Evolutionary conservation across 2,888 invertebrate species (phyloP).

Genomic region (Zygothrica quintamaculata): DNA sequence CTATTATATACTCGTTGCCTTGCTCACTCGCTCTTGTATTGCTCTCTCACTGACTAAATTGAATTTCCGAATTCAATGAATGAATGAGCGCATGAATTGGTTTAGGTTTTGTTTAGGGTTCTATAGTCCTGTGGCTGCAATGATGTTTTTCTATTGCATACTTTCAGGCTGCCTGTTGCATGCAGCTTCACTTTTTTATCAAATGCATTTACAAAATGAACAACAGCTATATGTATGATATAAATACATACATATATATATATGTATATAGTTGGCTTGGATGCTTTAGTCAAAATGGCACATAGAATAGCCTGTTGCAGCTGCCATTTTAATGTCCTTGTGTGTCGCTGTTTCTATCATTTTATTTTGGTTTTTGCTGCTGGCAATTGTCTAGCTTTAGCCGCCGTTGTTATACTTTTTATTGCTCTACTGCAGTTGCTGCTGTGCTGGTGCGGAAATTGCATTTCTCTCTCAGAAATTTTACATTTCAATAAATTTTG

Average conservation of each 20-base stretch:
- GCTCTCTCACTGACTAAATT: conserved; percentile 67
- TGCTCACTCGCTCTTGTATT: conserved; percentile 36
- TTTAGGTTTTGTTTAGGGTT: conserved; percentile 78
- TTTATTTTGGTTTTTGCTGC: conserved; percentile 41
- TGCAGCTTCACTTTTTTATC: conserved; percentile 56
- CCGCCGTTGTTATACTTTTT: conserved; percentile 38
- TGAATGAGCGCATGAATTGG: conserved; percentile 72
- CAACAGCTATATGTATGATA: conserved; percentile 4
- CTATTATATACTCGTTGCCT: too few species aligned
- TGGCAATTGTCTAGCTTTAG: conserved; percentile 14
- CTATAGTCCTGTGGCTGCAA: conserved; percentile 42
- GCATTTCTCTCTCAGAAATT: conserved; percentile 75
- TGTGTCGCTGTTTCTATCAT: conserved; percentile 29
- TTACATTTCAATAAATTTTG: conserved; percentile 75
- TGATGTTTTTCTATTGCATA: conserved; percentile 57
- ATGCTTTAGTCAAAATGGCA: too few species aligned
- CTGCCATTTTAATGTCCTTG: conserved; percentile 56
- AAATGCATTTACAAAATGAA: neutral
- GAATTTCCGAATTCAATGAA: conserved; percentile 84
- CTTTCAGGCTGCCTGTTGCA: conserved; percentile 77
- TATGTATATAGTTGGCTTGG: too few species aligned
- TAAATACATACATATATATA: conserved; percentile 12
- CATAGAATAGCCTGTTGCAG: conserved; percentile 55
- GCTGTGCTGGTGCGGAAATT: conserved; percentile 68
- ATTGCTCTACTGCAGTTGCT: conserved; percentile 54